Conservation (phyloP, 2,888 invertebrate species). For the Drosophila nr. perissopoda region DNA sequence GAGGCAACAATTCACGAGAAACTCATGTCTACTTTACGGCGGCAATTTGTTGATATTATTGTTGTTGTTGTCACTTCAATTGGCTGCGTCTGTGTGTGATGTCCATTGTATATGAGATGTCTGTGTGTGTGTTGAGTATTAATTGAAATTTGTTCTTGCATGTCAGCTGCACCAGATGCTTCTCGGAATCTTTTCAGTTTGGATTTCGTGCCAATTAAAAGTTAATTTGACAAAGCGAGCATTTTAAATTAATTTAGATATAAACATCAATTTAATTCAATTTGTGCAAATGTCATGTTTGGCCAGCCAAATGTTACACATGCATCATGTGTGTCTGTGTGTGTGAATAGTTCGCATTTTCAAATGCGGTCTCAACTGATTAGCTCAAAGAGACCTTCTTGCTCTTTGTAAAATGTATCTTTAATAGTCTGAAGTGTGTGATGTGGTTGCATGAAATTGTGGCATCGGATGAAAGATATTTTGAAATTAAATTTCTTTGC, state of each 20-base stretch:
- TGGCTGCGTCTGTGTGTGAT: constrained; percentile 43
- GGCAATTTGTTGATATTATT: constrained; percentile 14
- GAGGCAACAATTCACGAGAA: constrained; percentile 55
- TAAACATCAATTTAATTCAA: constrained; percentile 73
- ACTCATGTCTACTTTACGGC: constrained; percentile 64
- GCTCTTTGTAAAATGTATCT: not conserved
- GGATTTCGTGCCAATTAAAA: constrained; percentile 73
- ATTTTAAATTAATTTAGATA: constrained; percentile 74
- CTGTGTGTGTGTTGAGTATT: constrained; percentile 35
- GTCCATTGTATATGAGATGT: constrained; percentile 16
- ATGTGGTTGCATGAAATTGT: not conserved
- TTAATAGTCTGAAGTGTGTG: not conserved
- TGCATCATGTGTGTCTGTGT: not conserved
- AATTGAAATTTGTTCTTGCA: constrained; percentile 76
- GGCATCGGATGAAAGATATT: not conserved
- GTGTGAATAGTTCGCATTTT: not conserved
- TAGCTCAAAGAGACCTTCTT: constrained; percentile 1
- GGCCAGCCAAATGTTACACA: not conserved
- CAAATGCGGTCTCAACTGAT: constrained; percentile 13
- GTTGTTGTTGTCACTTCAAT: constrained; percentile 44
- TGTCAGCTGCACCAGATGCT: constrained; percentile 64
- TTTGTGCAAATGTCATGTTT: constrained; percentile 45
- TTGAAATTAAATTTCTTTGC: too few species aligned
- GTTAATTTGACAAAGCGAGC: constrained; percentile 77
- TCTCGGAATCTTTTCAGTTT: constrained; percentile 15